phyloP scores from a whole-genome alignment of 2,888 invertebrate species.

The Netelia inedita region DNA sequence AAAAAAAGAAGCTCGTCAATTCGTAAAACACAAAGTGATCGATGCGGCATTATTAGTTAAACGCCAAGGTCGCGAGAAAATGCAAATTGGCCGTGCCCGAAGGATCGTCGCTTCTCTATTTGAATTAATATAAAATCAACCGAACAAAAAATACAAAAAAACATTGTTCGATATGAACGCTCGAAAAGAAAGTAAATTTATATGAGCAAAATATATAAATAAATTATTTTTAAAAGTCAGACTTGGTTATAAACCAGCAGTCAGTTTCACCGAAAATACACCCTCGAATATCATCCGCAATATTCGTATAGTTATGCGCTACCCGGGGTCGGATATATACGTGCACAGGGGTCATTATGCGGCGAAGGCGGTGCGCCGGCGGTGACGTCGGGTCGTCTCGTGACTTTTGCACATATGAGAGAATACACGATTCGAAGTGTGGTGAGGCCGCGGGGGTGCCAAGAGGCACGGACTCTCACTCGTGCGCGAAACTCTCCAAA shows the following conservation, averaged over 20 bases:
- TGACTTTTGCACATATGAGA: conserved; percentile 60
- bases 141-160: no score
- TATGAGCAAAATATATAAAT: no score
- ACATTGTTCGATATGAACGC: no score
- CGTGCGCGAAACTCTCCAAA: conserved; percentile 54
- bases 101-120: no score
- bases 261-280: neutral
- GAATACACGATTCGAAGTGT: neutral
- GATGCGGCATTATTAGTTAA: no score
- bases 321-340: neutral
- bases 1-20: no score
- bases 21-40: no score
- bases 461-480: conserved; percentile 42
- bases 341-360: conserved; percentile 63
- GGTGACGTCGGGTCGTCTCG: conserved; percentile 48
- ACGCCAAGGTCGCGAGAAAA: no score
- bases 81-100: no score
- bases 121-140: no score
- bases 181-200: no score
- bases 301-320: conserved; percentile 19
- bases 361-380: conserved; percentile 32
- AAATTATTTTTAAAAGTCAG: no score
- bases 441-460: conserved; percentile 18
- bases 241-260: neutral
- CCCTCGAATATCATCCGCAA: neutral